These are phyloP conservation scores for Pollenia labialis DNA, from an alignment of 2,888 invertebrate genomes.

Conservation along the genomic window DNA sequence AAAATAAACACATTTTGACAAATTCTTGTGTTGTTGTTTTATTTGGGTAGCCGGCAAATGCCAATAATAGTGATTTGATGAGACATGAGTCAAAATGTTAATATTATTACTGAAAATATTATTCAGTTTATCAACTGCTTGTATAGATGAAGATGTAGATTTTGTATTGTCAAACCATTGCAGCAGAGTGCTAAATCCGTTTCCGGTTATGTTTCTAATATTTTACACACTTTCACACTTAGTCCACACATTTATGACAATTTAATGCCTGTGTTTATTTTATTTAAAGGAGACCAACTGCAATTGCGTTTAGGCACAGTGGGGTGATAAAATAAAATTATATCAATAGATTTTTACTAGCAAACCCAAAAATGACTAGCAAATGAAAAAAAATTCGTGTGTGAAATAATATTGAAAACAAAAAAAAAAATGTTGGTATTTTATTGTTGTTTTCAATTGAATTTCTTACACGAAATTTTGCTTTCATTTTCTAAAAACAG, in stretches of 20 bases:
- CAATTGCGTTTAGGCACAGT: not conserved
- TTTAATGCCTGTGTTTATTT: constrained; percentile 1
- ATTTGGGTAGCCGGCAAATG: not conserved
- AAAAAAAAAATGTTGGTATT: too few relatives aligned
- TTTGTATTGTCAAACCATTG: constrained; percentile 32
- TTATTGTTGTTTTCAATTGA: too few relatives aligned
- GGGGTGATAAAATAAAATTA: not conserved
- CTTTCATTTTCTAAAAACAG: too few relatives aligned
- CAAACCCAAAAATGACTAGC: too few relatives aligned
- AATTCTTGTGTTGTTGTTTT: not conserved
- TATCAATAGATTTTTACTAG: too few relatives aligned
- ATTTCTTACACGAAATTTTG: too few relatives aligned
- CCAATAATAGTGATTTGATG: not conserved
- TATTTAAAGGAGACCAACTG: constrained; percentile 3
- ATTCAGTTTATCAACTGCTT: constrained; percentile 10
- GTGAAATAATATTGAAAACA: too few relatives aligned
- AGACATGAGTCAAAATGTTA: not conserved
- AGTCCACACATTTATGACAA: constrained; percentile 16
- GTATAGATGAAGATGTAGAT: not conserved
- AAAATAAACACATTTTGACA: constrained; percentile 40
- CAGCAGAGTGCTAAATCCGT: constrained; percentile 44
- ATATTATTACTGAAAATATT: constrained; percentile 28
- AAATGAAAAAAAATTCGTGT: too few relatives aligned
- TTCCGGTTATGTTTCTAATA: constrained; percentile 29
- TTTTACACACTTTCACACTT: not conserved